Evolutionary conservation across 2,113 vertebrate species (phyloP).

Genomic region (Rhynchomys soricoides): DNA sequence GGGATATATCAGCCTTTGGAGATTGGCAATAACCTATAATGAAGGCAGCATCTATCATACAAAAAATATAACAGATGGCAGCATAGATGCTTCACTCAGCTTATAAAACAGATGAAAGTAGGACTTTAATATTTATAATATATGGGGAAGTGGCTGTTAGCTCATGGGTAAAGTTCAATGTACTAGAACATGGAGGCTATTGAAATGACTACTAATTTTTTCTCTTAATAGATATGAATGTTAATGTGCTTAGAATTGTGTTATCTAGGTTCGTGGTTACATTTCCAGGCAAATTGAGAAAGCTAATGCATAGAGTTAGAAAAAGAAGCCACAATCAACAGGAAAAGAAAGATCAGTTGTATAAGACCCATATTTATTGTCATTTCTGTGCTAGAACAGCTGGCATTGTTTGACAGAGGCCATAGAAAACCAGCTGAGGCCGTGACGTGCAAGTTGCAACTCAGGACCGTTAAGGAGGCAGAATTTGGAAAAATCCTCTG

Average conservation of each 20-base stretch:
- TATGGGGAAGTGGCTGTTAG: not conserved
- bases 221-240: not conserved
- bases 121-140: slow-evolving; percentile 65
- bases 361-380: not conserved
- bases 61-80: slow-evolving; percentile 83
- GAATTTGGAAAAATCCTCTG: not conserved
- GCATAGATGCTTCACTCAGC: slow-evolving; percentile 73
- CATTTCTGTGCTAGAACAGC: not conserved
- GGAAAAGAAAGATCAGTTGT: not conserved
- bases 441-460: not conserved
- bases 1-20: slow-evolving; percentile 77
- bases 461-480: not conserved
- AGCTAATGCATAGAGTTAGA: not conserved
- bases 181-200: slow-evolving; percentile 28
- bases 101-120: slow-evolving; percentile 79
- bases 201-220: slow-evolving; percentile 47
- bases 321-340: not conserved
- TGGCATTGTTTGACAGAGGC: not conserved
- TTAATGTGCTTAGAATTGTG: not conserved
- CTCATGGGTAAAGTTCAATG: slow-evolving; percentile 55
- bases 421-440: not conserved
- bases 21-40: slow-evolving; percentile 80
- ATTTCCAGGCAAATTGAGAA: not conserved
- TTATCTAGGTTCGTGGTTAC: not conserved
- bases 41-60: slow-evolving; percentile 73